A percentile compares a stretch with the other conserved stretches of the same genome.
phyloP scores from a whole-genome alignment of 2,113 vertebrate species.

The Alouatta palliata region DNA sequence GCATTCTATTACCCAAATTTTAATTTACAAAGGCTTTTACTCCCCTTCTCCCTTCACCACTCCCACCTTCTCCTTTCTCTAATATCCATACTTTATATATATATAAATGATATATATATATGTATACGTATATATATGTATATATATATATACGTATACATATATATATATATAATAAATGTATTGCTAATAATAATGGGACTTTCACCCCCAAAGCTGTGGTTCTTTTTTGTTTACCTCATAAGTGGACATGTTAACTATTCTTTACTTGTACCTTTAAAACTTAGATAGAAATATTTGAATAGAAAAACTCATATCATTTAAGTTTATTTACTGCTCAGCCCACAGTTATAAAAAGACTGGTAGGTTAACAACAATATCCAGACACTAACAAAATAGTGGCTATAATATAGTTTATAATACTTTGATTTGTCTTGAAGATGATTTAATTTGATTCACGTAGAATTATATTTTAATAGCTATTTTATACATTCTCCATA shows the following conservation, averaged over 20 bases:
- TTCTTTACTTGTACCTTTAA: background rate
- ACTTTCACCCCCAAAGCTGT: background rate
- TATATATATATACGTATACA: background rate
- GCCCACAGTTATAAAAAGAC: background rate
- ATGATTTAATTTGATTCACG: constrained; percentile 1
- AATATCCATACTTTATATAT: background rate
- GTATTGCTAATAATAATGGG: background rate
- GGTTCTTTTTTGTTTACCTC: background rate
- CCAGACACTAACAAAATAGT: background rate
- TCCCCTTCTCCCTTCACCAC: background rate
- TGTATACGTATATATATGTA: too few relatives aligned
- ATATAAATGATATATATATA: background rate
- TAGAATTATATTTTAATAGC: constrained; percentile 30
- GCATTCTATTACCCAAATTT: background rate
- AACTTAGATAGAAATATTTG: background rate
- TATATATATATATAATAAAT: background rate
- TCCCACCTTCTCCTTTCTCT: background rate
- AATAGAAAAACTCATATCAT: background rate
- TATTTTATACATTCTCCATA: background rate
- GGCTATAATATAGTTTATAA: background rate
- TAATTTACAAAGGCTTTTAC: background rate
- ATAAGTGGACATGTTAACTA: background rate
- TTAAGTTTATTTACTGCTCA: background rate
- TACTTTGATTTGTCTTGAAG: background rate
- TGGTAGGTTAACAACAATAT: background rate